Conservation (phyloP, 1,140 invertebrate species). For the Pomacea maculata region DNA sequence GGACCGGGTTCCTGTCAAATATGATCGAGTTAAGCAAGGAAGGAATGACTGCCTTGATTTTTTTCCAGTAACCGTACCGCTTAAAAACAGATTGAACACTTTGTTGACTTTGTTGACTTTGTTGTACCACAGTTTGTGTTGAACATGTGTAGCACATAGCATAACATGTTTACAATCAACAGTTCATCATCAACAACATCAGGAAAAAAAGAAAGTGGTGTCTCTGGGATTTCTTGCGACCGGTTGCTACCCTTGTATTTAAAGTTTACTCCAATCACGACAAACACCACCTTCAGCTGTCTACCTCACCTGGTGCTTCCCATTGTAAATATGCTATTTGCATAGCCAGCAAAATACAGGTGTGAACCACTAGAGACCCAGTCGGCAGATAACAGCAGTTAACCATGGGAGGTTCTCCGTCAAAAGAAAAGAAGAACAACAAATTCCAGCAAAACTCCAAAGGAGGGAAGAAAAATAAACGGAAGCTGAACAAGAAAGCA, state of each 20-base stretch:
- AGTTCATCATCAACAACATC: too few species aligned
- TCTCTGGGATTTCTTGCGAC: background rate
- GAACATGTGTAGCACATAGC: too few species aligned
- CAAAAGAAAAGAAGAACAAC: slow-evolving; percentile 6
- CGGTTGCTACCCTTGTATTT: background rate
- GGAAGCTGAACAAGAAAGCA: slow-evolving; percentile 8
- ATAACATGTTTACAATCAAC: too few species aligned
- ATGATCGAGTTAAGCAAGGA: too few species aligned
- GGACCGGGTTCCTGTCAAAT: too few species aligned
- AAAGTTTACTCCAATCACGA: background rate
- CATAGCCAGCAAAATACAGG: too few species aligned
- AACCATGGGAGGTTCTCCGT: slow-evolving; percentile 14
- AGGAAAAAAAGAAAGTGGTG: background rate
- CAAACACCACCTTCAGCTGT: background rate
- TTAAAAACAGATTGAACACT: too few species aligned
- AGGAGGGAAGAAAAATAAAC: slow-evolving; percentile 5
- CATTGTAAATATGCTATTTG: background rate
- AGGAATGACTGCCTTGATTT: too few species aligned
- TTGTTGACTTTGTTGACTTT: too few species aligned
- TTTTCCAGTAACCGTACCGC: too few species aligned
- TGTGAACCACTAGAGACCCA: background rate
- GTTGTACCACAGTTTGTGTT: too few species aligned
- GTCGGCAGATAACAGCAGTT: background rate
- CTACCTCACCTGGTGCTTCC: too few species aligned
- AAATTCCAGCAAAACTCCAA: slow-evolving; percentile 1